Conservation (phyloP, 2,113 vertebrate genomes). For the Phalacrocorax carbo region DNA sequence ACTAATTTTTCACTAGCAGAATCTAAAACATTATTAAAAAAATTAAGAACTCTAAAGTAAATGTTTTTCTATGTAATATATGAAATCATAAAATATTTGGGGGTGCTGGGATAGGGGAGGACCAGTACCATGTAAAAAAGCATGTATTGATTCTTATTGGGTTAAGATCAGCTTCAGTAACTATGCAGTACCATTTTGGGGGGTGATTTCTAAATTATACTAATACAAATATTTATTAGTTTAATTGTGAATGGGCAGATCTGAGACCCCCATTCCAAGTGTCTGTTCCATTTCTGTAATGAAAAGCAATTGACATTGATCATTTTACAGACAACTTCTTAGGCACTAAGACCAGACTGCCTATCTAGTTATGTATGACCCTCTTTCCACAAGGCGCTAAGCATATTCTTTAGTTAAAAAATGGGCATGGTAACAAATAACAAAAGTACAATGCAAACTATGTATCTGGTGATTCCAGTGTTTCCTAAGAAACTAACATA, state of each 20-base stretch:
- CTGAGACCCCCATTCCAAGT: neutral
- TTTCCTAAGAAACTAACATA: neutral
- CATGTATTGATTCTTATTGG: neutral
- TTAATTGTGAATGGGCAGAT: neutral
- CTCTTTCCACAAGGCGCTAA: neutral
- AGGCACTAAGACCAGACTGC: neutral
- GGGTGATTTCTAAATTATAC: neutral
- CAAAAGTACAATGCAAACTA: neutral
- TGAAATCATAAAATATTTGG: neutral
- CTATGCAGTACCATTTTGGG: neutral
- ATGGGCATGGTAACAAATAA: neutral
- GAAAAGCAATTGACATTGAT: neutral
- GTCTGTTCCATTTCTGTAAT: neutral
- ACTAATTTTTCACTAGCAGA: neutral
- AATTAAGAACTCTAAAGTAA: neutral
- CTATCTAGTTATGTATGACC: neutral
- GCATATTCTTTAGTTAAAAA: neutral
- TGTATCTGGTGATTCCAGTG: neutral
- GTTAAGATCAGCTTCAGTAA: neutral
- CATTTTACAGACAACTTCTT: neutral
- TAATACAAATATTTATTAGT: neutral
- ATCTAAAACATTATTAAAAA: neutral
- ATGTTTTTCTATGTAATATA: neutral
- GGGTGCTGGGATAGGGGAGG: neutral
- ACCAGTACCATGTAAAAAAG: neutral